Base-by-base conservation (phyloP, 92 coral and sea anemone species). In the Siderastrea siderea region DNA sequence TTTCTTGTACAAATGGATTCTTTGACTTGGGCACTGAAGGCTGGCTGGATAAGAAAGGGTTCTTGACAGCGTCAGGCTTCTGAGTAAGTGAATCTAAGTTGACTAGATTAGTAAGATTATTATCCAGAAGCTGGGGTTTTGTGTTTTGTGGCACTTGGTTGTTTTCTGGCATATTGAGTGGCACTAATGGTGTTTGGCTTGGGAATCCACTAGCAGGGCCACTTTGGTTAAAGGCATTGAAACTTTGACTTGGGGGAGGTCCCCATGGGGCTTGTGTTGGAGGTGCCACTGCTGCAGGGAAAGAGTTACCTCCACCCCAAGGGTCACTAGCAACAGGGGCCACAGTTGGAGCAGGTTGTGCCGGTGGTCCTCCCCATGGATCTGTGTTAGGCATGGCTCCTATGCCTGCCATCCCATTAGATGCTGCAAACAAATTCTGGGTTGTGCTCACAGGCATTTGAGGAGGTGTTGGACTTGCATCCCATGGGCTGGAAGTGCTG, bases 1-100 rank as follows among this genome's bases (percentile, higher is more conserved):
- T 98, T 51, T 98, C 99, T 82, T 91, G 95, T 76, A 93, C 75
- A 91, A 98, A 98, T 19, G 99, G 99, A 73, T 98, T 98, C 75
- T 86, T 96, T 11, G 98, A 86, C 74, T 91, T 96, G 66, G 92
- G 75, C 16, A 58, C 77, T 73, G 90, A 94, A 46, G 95, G 93
- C 52, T 94, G 95, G 26, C 87, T 80, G 51, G 94, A 88, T 70
- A 96, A 78, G 83, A 98, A 98, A 17, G 99, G 99, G 68, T 98
- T 98, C 46, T 93, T 91, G 51, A 92, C 94, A 78, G 93, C 81
- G 5, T 92, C 88, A 38, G 96, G 93, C 74, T 93, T 94, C 69
- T 93, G 44, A 2, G 92, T 91, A 47, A 98, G 95, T 51, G 85
- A 86, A 79, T 96, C 99, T 17, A 98, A 90, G 75, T 98, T 93